phyloP scores from a whole-genome alignment of 2,797 vertebrate genomes.

The Amblyopsis hoosieri region DNA sequence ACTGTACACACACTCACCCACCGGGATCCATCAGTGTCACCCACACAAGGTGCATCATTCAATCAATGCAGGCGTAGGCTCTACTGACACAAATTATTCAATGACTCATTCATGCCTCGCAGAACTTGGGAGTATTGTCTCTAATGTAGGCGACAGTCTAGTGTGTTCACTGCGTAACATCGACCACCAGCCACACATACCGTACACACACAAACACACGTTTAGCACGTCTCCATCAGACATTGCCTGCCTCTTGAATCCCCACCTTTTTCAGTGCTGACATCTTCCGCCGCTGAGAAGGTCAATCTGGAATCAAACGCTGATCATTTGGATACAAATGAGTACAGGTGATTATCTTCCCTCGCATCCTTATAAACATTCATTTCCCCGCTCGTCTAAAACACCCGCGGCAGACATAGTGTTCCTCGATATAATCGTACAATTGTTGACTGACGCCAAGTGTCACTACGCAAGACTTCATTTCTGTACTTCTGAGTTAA shows the following conservation, averaged over 20 bases:
- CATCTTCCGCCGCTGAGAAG: slow-evolving; percentile 66
- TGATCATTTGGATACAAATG: slow-evolving; percentile 30
- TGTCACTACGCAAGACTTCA: slow-evolving; percentile 48
- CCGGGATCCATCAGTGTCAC: slow-evolving; percentile 1
- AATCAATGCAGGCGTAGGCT: background rate
- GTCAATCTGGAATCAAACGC: slow-evolving; percentile 46
- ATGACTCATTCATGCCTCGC: slow-evolving; percentile 38
- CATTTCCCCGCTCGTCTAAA: slow-evolving; percentile 38
- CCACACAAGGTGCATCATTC: slow-evolving; percentile 34
- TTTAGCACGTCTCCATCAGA: background rate
- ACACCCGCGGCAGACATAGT: slow-evolving; percentile 40
- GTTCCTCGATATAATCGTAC: too few relatives aligned
- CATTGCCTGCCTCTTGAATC: background rate
- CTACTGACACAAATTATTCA: slow-evolving; percentile 24
- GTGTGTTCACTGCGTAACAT: background rate
- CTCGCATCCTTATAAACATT: slow-evolving; percentile 34
- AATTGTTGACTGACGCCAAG: slow-evolving; percentile 34
- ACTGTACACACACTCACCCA: background rate
- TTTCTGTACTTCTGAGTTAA: slow-evolving; percentile 32
- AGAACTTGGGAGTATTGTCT: slow-evolving; percentile 44
- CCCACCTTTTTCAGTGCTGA: slow-evolving; percentile 73
- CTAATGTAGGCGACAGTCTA: slow-evolving; percentile 2
- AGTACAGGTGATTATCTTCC: slow-evolving; percentile 51
- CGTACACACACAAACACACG: background rate
- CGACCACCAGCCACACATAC: slow-evolving; percentile 6